Evolutionary conservation across 2,113 vertebrate genomes (phyloP).

Genomic region (Phylloscopus trochilus): DNA sequence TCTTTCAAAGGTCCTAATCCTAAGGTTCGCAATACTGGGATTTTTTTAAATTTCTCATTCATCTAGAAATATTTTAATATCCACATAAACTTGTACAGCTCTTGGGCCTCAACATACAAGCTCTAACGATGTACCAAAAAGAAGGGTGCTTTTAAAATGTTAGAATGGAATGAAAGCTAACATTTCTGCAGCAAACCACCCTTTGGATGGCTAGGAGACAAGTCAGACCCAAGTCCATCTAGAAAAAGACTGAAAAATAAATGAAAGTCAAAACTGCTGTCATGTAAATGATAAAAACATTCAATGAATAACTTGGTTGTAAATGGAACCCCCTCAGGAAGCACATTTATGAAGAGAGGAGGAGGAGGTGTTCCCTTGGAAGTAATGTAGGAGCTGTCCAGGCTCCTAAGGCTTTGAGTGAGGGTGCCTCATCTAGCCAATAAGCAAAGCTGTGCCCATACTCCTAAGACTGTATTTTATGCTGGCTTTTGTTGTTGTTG

Average conservation of each 20-base stretch:
- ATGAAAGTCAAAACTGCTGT: background rate
- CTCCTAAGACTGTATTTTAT: background rate
- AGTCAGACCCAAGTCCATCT: background rate
- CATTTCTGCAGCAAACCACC: background rate
- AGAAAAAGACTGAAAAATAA: background rate
- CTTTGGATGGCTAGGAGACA: background rate
- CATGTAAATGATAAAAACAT: background rate
- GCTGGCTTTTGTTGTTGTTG: no score
- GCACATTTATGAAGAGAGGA: background rate
- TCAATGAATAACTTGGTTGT: background rate
- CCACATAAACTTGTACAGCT: background rate
- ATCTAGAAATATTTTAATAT: background rate
- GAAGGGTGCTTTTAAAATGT: background rate
- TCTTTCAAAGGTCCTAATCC: background rate
- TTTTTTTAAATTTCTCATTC: background rate
- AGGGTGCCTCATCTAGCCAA: background rate
- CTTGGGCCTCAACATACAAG: background rate
- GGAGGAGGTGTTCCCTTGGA: background rate
- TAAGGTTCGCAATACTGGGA: accelerated
- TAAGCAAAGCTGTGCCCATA: background rate
- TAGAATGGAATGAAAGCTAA: background rate
- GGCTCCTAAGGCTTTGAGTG: accelerated
- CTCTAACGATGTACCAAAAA: background rate
- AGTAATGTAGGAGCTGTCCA: background rate
- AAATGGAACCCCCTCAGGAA: background rate